Evolutionary conservation across 1,140 invertebrate species (phyloP), one percentile per base, ranked within the genome.

Genomic region (Drosophila navojoa): DNA sequence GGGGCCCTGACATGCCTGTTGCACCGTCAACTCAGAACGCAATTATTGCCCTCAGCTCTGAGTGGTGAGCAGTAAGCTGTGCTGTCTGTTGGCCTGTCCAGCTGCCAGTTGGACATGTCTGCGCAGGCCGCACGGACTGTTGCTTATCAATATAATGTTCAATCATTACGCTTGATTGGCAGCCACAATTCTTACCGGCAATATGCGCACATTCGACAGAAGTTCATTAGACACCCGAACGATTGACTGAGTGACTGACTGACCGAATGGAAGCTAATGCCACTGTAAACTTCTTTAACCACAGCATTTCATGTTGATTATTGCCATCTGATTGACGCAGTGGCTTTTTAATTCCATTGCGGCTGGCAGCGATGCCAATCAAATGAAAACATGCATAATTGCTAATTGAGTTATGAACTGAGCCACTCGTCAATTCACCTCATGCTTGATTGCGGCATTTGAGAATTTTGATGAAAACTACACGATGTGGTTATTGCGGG

Each of bases 111-210:
- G 47, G 53, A 7, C 64, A 29, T 59, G 57, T 66, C 16, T 27
- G 19, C 60, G 10, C 73, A 42, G 58, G 29, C 42, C 32, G 22
- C 54, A 57, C 60, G 61, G 35, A 42, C 72, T 80, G 54, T 67
- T 68, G 76, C 59, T 76, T 72, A 67, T 76, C 70, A 63, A 72
- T 76, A 76, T 76, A 62, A 76, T 76, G 74, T 75, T 59, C 44
- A 84, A 74, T 80, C 84, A 84, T 89, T 89, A 89, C 70, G 73
- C 61, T 77, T 77, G 77, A 89, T 81, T 84, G 84, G 71, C 81
- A 81, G 78, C 25, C 32, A 27, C 19, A 70, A 35, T 22, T 45
- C 58, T 54, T 49, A 16, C 29, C 32, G 32, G 32, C 60, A 64
- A 42, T 42, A 53, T 60, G 55, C 47, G 52, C 63, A 62, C 59